Conservation (phyloP, 2,797 vertebrate genomes). For the Manis crassicaudata region DNA sequence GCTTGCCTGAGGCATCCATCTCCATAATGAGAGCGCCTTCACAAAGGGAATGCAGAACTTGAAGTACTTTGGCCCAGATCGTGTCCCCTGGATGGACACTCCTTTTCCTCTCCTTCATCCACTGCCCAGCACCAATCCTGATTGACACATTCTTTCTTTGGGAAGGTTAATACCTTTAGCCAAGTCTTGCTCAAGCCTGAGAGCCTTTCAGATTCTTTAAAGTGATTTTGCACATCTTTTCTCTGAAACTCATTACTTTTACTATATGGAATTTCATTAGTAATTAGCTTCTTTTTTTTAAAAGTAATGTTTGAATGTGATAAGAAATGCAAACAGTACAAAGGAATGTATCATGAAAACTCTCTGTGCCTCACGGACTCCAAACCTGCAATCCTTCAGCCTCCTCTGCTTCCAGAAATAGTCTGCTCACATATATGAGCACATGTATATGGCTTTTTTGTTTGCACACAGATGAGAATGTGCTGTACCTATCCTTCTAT, state of each 20-base stretch:
- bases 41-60: constrained; percentile 61
- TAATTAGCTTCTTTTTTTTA: neutral
- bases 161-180: constrained; percentile 35
- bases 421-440: neutral
- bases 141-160: constrained; percentile 48
- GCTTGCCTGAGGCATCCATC: constrained; percentile 57
- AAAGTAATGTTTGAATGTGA: neutral
- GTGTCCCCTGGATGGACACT: constrained; percentile 30
- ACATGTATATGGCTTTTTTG: neutral
- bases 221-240: constrained; percentile 56
- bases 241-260: constrained; percentile 29
- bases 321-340: neutral
- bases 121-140: constrained; percentile 11
- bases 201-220: constrained; percentile 12
- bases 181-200: constrained; percentile 32
- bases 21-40: constrained; percentile 35
- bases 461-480: neutral
- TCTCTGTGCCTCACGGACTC: neutral
- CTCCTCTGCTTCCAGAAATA: neutral
- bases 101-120: constrained; percentile 7
- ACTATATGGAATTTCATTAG: neutral
- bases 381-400: neutral
- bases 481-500: neutral
- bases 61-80: constrained; percentile 61
- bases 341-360: neutral